Evolutionary conservation across 2,113 vertebrate genomes (phyloP).

Genomic region (Elephas maximus): DNA sequence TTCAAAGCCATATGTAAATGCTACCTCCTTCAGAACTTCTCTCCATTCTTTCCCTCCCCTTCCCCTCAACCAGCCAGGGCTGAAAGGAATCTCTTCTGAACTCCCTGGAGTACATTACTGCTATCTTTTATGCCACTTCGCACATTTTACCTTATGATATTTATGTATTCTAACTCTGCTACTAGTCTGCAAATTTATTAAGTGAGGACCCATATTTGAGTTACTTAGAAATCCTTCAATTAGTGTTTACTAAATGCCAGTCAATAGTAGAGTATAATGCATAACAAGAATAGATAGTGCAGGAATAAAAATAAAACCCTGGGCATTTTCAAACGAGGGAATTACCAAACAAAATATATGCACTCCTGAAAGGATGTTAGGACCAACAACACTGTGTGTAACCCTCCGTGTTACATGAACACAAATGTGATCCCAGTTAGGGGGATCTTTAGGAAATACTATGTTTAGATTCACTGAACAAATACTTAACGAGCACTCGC

Average conservation of each 20-base stretch:
- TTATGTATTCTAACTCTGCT: slow-evolving; percentile 37
- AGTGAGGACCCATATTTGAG: neutral
- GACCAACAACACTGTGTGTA: neutral
- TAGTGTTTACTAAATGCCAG: slow-evolving; percentile 35
- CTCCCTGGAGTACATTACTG: slow-evolving; percentile 28
- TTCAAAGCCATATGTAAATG: slow-evolving; percentile 44
- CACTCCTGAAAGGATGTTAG: neutral
- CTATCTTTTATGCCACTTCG: neutral
- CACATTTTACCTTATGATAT: neutral
- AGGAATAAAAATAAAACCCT: slow-evolving; percentile 15
- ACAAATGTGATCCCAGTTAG: neutral
- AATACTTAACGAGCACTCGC: neutral
- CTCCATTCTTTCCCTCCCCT: slow-evolving; percentile 2
- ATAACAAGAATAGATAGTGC: neutral
- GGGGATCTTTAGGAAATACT: slow-evolving; percentile 10
- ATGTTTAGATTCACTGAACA: neutral
- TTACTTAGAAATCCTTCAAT: slow-evolving; percentile 1
- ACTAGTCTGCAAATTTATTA: slow-evolving; percentile 29
- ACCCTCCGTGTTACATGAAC: neutral
- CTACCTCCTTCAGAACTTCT: slow-evolving; percentile 58
- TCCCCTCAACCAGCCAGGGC: neutral
- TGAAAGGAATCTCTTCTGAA: slow-evolving; percentile 52
- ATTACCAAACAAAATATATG: slow-evolving; percentile 17
- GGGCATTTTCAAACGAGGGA: slow-evolving; percentile 9
- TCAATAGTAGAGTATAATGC: neutral